These are phyloP conservation scores for Caenorhabditis afra DNA, from an alignment of 2,888 invertebrate species.

Conservation along the genomic window DNA sequence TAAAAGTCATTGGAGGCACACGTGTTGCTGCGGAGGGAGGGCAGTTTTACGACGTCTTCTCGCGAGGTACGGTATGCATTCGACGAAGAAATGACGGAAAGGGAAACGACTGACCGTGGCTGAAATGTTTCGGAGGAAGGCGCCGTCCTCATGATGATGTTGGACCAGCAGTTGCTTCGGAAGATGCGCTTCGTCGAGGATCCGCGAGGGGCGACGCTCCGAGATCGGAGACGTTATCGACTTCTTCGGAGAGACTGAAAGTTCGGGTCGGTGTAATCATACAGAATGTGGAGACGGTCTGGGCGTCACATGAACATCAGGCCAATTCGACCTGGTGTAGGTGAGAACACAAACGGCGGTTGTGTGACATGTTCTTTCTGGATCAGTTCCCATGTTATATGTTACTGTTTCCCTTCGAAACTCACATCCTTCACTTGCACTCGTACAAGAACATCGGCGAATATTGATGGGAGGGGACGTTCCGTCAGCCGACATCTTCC, in stretches of 20 bases:
- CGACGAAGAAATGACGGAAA: no score
- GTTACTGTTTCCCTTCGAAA: neutral
- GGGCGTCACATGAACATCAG: no score
- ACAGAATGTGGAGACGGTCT: no score
- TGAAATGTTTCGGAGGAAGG: constrained; percentile 68
- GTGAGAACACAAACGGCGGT: no score
- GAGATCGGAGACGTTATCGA: constrained; percentile 16
- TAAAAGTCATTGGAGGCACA: constrained; percentile 38
- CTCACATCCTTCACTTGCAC: constrained; percentile 53
- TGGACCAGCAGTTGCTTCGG: constrained; percentile 72
- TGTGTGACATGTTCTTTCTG: no score
- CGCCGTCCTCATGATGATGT: constrained; percentile 62
- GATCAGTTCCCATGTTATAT: no score
- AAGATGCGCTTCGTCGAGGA: constrained; percentile 68
- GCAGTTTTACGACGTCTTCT: constrained; percentile 23
- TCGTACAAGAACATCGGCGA: constrained; percentile 50
- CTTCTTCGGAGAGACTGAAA: constrained; percentile 52
- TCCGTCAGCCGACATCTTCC: constrained; percentile 30
- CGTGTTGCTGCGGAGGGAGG: constrained; percentile 28
- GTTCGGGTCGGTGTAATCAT: no score
- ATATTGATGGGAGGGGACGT: constrained; percentile 28
- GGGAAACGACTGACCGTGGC: constrained; percentile 67
- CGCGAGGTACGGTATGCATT: constrained; percentile 31
- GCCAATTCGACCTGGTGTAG: no score
- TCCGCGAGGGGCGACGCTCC: constrained; percentile 20